A percentile compares a stretch with the other conserved stretches of the same genome.
Conservation (phyloP, 2,888 invertebrate genomes). For the Netelia virgata region DNA sequence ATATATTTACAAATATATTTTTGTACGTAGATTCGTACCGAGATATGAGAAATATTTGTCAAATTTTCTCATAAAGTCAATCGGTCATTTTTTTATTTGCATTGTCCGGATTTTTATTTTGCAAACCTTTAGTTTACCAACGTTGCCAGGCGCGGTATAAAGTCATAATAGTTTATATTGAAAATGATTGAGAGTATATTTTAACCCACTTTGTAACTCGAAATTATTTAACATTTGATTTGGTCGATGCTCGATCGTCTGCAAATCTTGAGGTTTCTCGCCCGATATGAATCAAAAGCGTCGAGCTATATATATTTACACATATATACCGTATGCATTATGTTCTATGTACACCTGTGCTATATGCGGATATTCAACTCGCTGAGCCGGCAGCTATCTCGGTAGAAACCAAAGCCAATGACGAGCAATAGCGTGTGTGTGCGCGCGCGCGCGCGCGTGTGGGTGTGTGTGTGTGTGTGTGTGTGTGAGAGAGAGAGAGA, state of each 20-base stretch:
- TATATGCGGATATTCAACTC: slow-evolving; percentile 44
- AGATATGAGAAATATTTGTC: neutral
- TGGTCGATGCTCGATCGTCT: slow-evolving; percentile 24
- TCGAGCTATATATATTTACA: neutral
- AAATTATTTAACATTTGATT: neutral
- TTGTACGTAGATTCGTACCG: neutral
- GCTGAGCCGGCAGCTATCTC: slow-evolving; percentile 47
- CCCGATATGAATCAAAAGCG: slow-evolving; percentile 36
- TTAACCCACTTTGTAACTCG: neutral
- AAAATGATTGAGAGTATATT: neutral
- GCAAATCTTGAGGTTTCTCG: slow-evolving; percentile 23
- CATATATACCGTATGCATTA: slow-evolving; percentile 8
- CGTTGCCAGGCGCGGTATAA: no score
- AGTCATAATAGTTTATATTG: no score
- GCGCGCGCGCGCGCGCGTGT: no score
- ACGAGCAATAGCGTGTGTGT: no score
- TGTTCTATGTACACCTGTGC: slow-evolving; percentile 1
- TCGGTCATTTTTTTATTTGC: no score
- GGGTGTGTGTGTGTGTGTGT: no score
- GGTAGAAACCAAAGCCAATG: slow-evolving; percentile 9
- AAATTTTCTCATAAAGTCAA: neutral
- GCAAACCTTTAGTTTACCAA: no score
- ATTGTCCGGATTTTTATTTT: no score
- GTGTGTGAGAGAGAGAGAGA: slow-evolving; percentile 46
- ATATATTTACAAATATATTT: neutral